Conservation (phyloP, 2,888 invertebrate genomes). For the Miltochrista miniata region DNA sequence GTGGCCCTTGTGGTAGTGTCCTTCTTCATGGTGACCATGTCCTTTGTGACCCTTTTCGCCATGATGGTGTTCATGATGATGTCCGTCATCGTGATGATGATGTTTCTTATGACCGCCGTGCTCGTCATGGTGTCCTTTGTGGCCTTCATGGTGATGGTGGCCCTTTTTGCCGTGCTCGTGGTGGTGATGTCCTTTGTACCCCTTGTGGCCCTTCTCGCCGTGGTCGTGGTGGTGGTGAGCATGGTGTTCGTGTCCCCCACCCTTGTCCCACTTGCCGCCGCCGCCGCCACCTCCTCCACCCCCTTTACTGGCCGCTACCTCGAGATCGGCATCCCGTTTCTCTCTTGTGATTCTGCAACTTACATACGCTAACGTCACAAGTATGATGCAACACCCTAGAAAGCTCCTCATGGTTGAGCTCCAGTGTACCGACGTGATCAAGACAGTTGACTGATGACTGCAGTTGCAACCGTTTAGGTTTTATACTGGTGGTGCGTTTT, state of each 20-base stretch:
- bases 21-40: constrained; percentile 80
- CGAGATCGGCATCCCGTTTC: constrained; percentile 79
- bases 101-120: constrained; percentile 86
- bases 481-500: constrained; percentile 70
- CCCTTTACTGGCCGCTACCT: constrained; percentile 69
- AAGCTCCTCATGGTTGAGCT: constrained; percentile 63
- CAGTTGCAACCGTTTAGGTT: constrained; percentile 56
- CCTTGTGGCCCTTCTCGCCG: constrained; percentile 89
- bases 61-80: constrained; percentile 86
- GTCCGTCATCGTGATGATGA: constrained; percentile 86
- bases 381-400: constrained; percentile 67
- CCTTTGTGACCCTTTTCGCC: constrained; percentile 87
- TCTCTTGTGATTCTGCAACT: constrained; percentile 78
- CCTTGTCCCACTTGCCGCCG: constrained; percentile 80
- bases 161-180: constrained; percentile 88
- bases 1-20: constrained; percentile 92
- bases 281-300: constrained; percentile 25
- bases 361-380: constrained; percentile 80
- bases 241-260: constrained; percentile 87
- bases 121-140: constrained; percentile 85
- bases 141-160: constrained; percentile 88
- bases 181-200: constrained; percentile 87
- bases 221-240: constrained; percentile 86
- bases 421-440: constrained; percentile 52
- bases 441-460: constrained; percentile 66